Percentiles rank a stretch among this genome's conserved stretches.
phyloP scores from a whole-genome alignment of 2,113 vertebrate species.

The Lophotis ruficrista region DNA sequence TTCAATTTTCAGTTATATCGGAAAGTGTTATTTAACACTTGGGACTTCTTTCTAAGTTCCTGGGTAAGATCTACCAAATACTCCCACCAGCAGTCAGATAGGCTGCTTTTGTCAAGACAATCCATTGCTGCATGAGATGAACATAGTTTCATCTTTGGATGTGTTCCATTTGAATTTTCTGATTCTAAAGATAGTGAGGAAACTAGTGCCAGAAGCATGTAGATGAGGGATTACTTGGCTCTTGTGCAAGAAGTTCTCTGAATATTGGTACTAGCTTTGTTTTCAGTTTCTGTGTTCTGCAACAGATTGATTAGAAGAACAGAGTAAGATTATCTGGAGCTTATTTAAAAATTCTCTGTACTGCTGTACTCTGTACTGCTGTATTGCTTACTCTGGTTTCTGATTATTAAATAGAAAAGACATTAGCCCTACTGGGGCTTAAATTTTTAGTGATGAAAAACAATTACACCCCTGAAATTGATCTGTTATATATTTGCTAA shows the following conservation, averaged over 20 bases:
- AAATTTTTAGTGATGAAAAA: neutral
- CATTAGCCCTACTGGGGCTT: neutral
- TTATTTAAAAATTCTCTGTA: neutral
- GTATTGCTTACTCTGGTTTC: neutral
- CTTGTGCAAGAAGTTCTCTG: neutral
- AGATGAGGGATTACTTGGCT: neutral
- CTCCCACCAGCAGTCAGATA: neutral
- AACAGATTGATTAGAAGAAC: neutral
- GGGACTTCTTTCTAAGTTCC: neutral
- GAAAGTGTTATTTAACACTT: neutral
- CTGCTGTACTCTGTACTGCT: accelerated
- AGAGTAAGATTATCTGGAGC: neutral
- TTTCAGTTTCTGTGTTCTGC: neutral
- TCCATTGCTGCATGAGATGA: neutral
- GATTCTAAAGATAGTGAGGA: neutral
- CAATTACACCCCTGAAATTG: neutral
- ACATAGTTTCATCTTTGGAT: neutral
- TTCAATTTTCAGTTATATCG: neutral
- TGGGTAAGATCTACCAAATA: neutral
- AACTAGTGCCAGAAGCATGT: neutral
- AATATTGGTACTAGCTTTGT: neutral
- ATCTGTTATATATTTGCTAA: neutral
- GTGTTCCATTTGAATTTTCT: neutral
- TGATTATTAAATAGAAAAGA: neutral
- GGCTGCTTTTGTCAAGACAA: neutral